A percentile compares a stretch with the other conserved stretches of the same genome.
Evolutionary conservation across 2,888 invertebrate genomes (phyloP).

Genomic region (Nymphalis urticae): DNA sequence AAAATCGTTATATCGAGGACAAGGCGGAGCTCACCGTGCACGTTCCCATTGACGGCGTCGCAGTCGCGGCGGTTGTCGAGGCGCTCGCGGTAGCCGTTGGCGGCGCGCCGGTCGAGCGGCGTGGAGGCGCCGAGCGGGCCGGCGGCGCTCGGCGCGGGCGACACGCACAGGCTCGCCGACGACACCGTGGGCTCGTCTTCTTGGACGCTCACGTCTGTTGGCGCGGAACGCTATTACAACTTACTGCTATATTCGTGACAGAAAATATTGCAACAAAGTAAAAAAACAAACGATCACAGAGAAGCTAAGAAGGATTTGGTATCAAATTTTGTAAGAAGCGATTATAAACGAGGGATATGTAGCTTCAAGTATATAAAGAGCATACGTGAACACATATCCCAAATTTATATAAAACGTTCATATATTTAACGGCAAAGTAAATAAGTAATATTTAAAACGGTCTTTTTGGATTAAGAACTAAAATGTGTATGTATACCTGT

Average conservation of each 20-base stretch:
- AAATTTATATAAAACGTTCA: not conserved
- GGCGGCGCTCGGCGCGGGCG: conserved; percentile 48
- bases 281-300: not conserved
- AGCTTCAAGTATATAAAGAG: not conserved
- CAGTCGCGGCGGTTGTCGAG: conserved; percentile 44
- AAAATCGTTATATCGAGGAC: too few species aligned
- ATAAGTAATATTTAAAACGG: not conserved
- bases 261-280: not conserved
- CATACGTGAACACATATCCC: not conserved
- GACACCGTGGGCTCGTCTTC: conserved; percentile 71
- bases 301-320: too few species aligned
- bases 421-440: not conserved
- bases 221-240: not conserved
- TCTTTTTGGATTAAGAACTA: conserved; percentile 11
- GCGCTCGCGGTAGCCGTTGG: conserved; percentile 55
- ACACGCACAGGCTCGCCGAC: conserved; percentile 72
- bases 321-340: not conserved
- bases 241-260: too few species aligned
- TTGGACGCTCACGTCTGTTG: conserved; percentile 58
- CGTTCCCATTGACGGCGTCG: conserved; percentile 66
- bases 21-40: conserved; percentile 51
- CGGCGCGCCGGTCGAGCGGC: conserved; percentile 52
- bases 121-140: conserved; percentile 54
- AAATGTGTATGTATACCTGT: conserved; percentile 14
- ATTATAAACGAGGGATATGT: not conserved